These are phyloP conservation scores for Eremophila alpestris DNA, from an alignment of 2,797 vertebrate genomes.

Conservation along the genomic window DNA sequence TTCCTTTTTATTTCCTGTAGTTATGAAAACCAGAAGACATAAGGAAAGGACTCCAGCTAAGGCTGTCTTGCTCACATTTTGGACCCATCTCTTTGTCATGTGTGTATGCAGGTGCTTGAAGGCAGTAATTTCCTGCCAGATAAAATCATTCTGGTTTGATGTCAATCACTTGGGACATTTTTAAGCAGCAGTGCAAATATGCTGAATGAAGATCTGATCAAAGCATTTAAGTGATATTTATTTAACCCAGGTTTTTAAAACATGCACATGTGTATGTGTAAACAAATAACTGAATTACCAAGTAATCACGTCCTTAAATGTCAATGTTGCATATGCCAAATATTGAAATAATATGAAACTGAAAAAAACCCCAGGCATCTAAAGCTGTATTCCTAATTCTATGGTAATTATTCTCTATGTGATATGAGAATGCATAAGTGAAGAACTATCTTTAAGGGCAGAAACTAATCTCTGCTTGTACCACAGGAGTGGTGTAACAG, in stretches of 20 bases:
- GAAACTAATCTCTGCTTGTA: background rate
- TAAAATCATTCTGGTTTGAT: background rate
- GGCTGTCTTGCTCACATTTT: background rate
- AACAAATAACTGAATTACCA: background rate
- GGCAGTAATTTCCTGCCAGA: constrained; percentile 6
- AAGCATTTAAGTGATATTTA: background rate
- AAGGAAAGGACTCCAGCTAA: constrained; percentile 3
- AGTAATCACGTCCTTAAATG: background rate
- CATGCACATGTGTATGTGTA: background rate
- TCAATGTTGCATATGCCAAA: background rate
- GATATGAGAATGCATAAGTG: background rate
- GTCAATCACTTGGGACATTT: background rate
- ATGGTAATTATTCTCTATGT: background rate
- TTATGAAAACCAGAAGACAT: background rate
- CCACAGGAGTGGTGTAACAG: background rate
- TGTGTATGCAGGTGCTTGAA: constrained; percentile 32
- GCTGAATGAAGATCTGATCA: background rate
- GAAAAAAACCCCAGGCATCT: background rate
- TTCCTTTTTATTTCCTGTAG: background rate
- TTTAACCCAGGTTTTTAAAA: background rate
- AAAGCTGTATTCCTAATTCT: background rate
- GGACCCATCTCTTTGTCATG: background rate
- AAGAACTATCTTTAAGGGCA: background rate
- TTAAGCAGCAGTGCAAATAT: background rate
- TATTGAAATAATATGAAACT: background rate